Conservation (phyloP, 2,797 vertebrate genomes). For the Scomberomorus guttatus region DNA sequence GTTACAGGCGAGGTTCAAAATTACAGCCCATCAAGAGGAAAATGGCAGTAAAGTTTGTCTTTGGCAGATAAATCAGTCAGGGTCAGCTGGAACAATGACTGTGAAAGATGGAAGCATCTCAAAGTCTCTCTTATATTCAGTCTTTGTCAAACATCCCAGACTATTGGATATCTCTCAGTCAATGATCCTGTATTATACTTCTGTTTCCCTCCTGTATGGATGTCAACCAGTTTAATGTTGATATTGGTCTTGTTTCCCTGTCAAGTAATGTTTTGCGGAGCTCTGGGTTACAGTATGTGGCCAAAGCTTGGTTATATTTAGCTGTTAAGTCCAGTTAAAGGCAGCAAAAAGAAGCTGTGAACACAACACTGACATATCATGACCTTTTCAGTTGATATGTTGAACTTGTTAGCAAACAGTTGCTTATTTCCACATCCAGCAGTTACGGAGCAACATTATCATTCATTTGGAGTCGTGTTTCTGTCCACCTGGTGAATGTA, state of each 20-base stretch:
- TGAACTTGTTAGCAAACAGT: no score
- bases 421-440: no score
- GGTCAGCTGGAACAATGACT: constrained; percentile 43
- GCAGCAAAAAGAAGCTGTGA: no score
- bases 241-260: neutral
- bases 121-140: neutral
- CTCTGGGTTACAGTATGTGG: no score
- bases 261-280: no score
- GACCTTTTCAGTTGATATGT: no score
- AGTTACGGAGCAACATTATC: no score
- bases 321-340: neutral
- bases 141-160: neutral
- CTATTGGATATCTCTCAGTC: no score
- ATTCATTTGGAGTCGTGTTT: no score
- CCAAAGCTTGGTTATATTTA: neutral
- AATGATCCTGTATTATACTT: neutral
- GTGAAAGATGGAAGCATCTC: constrained; percentile 5
- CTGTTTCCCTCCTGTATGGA: neutral
- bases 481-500: no score
- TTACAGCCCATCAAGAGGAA: constrained; percentile 49
- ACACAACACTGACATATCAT: no score
- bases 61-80: constrained; percentile 55
- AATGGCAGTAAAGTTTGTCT: constrained; percentile 67
- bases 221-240: neutral
- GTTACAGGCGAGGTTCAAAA: constrained; percentile 38